Percentiles rank a stretch among this genome's conserved stretches.
Conservation (phyloP, 2,113 vertebrate genomes). For the Hippotragus niger region DNA sequence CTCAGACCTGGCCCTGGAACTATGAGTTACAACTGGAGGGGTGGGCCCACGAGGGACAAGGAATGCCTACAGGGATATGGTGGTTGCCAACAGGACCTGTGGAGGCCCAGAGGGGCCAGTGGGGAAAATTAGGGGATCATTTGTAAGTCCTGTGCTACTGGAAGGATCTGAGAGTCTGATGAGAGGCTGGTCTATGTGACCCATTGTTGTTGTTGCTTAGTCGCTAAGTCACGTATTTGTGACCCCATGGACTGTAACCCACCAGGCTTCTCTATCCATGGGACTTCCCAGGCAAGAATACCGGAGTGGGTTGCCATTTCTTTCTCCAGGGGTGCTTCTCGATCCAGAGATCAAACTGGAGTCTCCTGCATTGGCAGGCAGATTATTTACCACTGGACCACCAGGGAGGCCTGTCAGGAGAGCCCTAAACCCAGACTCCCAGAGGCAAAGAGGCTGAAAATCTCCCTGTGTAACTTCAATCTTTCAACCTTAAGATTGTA, state of each 20-base stretch:
- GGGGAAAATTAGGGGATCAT: background rate
- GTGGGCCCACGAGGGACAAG: background rate
- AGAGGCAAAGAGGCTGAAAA: background rate
- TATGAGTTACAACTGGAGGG: background rate
- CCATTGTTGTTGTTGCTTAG: background rate
- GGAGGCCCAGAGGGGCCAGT: background rate
- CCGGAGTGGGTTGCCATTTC: background rate
- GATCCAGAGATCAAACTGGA: background rate
- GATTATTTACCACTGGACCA: background rate
- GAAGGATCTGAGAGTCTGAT: background rate
- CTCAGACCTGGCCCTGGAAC: background rate
- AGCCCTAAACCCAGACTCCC: background rate
- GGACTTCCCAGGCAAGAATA: background rate
- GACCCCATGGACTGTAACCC: background rate
- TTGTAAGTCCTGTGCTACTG: background rate
- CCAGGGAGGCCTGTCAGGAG: background rate
- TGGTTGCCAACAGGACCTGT: background rate
- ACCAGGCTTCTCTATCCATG: background rate
- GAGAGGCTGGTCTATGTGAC: background rate
- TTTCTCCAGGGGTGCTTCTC: background rate
- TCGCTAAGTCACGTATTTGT: background rate
- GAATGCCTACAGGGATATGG: background rate
- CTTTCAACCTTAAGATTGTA: background rate
- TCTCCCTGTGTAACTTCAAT: background rate
- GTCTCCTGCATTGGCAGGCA: background rate